These are phyloP conservation scores for Pristionchus arcanus DNA, from an alignment of 2,888 invertebrate genomes.

Conservation along the genomic window DNA sequence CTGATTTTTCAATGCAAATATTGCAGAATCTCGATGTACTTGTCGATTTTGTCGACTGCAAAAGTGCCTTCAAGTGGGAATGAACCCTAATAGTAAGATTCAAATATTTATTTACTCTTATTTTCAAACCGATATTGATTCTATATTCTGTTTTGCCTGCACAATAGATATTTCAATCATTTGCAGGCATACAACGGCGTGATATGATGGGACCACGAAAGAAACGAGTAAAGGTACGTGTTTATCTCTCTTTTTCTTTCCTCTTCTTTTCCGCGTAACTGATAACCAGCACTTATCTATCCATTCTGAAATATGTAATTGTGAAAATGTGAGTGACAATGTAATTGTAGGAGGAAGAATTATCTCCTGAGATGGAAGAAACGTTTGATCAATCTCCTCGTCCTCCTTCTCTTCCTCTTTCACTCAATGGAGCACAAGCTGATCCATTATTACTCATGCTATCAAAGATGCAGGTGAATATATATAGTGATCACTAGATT, in stretches of 20 bases:
- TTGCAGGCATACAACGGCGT: slow-evolving; percentile 54
- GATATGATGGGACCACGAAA: slow-evolving; percentile 55
- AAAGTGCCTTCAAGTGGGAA: slow-evolving; percentile 49
- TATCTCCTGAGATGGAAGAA: slow-evolving; percentile 38
- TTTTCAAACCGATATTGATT: not conserved
- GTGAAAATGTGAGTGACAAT: not conserved
- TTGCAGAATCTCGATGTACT: slow-evolving; percentile 48
- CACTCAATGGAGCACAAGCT: not conserved
- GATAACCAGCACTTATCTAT: too few relatives aligned
- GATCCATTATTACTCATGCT: slow-evolving; percentile 7
- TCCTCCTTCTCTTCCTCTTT: slow-evolving; percentile 48
- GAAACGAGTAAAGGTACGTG: slow-evolving; percentile 35
- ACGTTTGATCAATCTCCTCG: slow-evolving; percentile 2
- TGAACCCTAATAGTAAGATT: slow-evolving; percentile 50
- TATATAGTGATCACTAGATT: not conserved
- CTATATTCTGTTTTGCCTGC: not conserved
- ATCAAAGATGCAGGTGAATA: slow-evolving; percentile 15
- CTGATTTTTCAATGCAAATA: not conserved
- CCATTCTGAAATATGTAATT: too few relatives aligned
- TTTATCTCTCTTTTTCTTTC: not conserved
- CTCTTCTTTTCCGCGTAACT: too few relatives aligned
- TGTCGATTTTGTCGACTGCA: slow-evolving; percentile 49
- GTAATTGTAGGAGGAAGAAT: slow-evolving; percentile 20
- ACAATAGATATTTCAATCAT: not conserved
- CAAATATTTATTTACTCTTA: not conserved